Conservation (phyloP, 2,797 vertebrate genomes). For the Crax fasciolata region DNA sequence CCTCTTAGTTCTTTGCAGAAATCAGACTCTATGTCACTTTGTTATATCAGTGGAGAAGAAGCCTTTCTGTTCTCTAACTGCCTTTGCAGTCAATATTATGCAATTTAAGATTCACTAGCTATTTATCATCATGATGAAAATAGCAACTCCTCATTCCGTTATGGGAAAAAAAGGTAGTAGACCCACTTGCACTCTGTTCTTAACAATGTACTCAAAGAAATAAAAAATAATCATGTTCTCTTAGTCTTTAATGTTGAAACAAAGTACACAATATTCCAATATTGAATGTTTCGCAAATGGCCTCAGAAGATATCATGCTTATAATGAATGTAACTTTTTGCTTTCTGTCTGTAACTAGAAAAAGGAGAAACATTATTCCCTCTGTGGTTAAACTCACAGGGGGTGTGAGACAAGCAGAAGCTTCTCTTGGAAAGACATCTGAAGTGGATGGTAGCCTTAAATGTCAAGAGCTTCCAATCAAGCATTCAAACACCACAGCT, state of each 20-base stretch:
- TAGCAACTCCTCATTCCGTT: neutral
- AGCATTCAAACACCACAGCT: neutral
- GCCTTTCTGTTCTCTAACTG: neutral
- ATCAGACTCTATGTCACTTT: neutral
- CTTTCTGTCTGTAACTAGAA: neutral
- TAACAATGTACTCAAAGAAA: neutral
- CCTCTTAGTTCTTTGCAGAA: neutral
- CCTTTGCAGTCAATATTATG: neutral
- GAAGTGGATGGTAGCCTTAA: neutral
- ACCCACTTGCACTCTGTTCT: neutral
- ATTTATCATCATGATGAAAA: neutral
- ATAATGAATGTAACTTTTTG: neutral
- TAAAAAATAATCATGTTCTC: neutral
- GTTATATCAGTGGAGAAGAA: neutral
- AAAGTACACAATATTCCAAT: neutral
- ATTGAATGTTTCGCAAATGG: neutral
- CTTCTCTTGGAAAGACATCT: neutral
- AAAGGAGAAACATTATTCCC: neutral
- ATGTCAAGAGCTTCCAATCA: neutral
- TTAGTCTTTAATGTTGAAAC: neutral
- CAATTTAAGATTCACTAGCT: neutral
- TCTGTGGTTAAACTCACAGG: neutral
- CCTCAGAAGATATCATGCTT: neutral
- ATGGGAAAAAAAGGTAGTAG: neutral
- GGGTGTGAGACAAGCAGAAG: neutral